These are phyloP conservation scores for Anarhynchus alexandrinus DNA, from an alignment of 2,113 vertebrate species.

Conservation along the genomic window DNA sequence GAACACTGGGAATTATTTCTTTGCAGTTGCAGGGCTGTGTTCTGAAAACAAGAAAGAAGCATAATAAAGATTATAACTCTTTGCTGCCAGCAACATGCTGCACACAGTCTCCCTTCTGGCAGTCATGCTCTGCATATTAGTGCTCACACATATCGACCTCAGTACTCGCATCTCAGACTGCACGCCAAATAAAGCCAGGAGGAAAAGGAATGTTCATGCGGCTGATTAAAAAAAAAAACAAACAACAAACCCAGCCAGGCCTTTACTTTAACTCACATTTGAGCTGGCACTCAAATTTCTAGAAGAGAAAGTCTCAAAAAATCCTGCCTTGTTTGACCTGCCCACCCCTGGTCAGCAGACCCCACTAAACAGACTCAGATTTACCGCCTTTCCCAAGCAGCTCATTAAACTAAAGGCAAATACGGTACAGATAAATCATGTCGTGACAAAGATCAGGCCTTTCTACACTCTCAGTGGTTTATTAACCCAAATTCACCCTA, in stretches of 20 bases:
- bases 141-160: accelerated
- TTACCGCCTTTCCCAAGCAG: background rate
- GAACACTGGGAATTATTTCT: background rate
- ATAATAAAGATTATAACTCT: background rate
- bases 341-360: accelerated
- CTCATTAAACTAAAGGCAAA: background rate
- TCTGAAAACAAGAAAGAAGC: background rate
- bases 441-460: background rate
- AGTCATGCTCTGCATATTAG: background rate
- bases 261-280: background rate
- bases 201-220: accelerated
- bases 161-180: background rate
- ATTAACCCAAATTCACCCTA: background rate
- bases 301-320: background rate
- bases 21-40: background rate
- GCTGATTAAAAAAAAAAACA: background rate
- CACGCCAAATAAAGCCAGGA: background rate
- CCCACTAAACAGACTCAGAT: background rate
- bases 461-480: background rate
- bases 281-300: background rate
- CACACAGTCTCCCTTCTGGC: background rate
- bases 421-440: accelerated
- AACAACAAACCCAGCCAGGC: background rate
- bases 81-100: background rate
- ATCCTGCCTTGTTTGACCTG: too few relatives aligned